A percentile compares a stretch with the other conserved stretches of the same genome.
Conservation (phyloP, 1,140 invertebrate genomes). For the Drosophila oshimai region DNA sequence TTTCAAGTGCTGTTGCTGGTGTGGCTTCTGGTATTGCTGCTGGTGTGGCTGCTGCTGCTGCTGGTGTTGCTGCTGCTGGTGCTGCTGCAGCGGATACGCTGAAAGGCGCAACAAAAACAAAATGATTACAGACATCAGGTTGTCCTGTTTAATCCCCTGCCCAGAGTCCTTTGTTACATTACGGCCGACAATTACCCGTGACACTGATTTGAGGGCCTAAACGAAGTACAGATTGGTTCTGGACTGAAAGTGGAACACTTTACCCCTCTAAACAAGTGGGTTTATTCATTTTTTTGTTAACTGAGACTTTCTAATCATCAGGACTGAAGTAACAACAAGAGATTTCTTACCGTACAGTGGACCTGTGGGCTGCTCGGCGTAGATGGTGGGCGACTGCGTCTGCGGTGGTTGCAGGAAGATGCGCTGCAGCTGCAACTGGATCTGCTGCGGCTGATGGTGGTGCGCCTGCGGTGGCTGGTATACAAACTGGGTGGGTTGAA, state of each 20-base stretch:
- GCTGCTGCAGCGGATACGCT: conserved; percentile 63
- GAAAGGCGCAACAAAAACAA: conserved; percentile 12
- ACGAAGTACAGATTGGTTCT: neutral
- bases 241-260: too few relatives aligned
- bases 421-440: conserved; percentile 50
- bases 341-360: conserved; percentile 21
- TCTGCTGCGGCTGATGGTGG: conserved; percentile 14
- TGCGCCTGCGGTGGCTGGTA: conserved; percentile 38
- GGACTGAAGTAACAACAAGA: too few relatives aligned
- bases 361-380: conserved; percentile 40
- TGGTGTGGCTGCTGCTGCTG: conserved; percentile 28
- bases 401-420: conserved; percentile 51
- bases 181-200: conserved; percentile 17
- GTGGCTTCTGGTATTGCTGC: conserved; percentile 41
- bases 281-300: too few relatives aligned
- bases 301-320: too few relatives aligned
- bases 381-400: conserved; percentile 32
- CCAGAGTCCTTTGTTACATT: conserved; percentile 7
- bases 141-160: neutral
- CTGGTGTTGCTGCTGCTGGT: conserved; percentile 21
- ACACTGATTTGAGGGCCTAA: neutral
- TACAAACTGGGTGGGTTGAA: conserved; percentile 34
- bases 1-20: conserved; percentile 37
- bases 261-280: too few relatives aligned
- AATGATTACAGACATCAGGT: neutral